phyloP scores from a whole-genome alignment of 2,888 invertebrate species.

The Balanococcus diminutus region DNA sequence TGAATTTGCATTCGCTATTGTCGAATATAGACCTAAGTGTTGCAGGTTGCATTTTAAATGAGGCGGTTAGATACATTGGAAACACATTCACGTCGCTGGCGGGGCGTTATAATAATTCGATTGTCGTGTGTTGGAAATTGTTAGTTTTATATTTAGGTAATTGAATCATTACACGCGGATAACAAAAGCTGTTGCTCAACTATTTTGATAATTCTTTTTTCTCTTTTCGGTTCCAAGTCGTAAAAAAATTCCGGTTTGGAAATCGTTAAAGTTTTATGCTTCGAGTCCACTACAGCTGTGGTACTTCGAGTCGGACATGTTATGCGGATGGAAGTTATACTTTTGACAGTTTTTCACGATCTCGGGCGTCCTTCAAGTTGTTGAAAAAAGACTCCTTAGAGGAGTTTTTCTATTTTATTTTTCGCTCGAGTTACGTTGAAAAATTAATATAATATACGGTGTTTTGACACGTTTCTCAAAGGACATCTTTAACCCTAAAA shows the following conservation, averaged over 20 bases:
- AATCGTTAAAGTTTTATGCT: slow-evolving; percentile 4
- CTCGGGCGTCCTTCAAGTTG: background rate
- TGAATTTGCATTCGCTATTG: background rate
- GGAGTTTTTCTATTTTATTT: background rate
- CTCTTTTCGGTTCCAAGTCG: background rate
- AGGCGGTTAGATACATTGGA: background rate
- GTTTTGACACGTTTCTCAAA: background rate
- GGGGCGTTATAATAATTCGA: background rate
- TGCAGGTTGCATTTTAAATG: background rate
- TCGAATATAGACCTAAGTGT: background rate
- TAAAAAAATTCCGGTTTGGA: background rate
- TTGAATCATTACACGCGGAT: background rate
- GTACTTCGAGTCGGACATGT: slow-evolving; percentile 12
- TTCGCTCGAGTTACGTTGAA: background rate
- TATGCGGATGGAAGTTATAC: background rate
- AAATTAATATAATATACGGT: background rate
- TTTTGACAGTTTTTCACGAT: slow-evolving; percentile 12
- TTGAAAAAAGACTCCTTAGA: background rate
- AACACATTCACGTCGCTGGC: background rate
- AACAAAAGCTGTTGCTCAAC: background rate
- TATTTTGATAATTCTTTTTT: background rate
- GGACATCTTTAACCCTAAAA: background rate
- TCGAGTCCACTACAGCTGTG: background rate
- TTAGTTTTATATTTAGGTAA: background rate
- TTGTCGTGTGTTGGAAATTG: background rate